Evolutionary conservation across 53 echinoderm and acorn worm species (phyloP).

Genomic region (Echinarachnius parma): DNA sequence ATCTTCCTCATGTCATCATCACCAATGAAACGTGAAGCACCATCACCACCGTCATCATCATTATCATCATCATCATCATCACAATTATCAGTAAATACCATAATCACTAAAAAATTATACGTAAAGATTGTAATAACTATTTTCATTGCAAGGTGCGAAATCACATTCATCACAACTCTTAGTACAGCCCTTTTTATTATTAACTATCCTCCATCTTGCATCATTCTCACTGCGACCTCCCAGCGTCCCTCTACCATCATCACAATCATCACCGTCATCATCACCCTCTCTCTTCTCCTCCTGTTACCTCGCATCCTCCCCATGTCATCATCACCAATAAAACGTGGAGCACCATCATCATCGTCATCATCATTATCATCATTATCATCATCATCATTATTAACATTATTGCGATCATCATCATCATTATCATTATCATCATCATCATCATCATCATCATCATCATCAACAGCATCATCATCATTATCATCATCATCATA

Average conservation of each 20-base stretch:
- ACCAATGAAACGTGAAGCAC: too few relatives aligned
- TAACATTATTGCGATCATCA: not conserved
- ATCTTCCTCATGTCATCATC: not conserved
- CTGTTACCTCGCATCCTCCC: too few relatives aligned
- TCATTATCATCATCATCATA: not conserved
- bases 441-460: not conserved
- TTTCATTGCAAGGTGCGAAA: too few relatives aligned
- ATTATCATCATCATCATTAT: not conserved
- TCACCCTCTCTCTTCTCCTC: not conserved
- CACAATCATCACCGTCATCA: not conserved
- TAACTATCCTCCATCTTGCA: not conserved
- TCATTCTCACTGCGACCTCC: not conserved
- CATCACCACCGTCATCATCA: not conserved
- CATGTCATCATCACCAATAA: too few relatives aligned
- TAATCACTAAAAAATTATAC: not conserved
- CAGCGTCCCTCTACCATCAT: not conserved
- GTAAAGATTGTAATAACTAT: too few relatives aligned
- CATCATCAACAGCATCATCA: not conserved
- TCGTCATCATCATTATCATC: not conserved
- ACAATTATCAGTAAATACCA: not conserved
- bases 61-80: not conserved
- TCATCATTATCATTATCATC: not conserved
- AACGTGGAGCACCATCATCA: too few relatives aligned
- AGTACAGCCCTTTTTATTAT: too few relatives aligned
- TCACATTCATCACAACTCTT: too few relatives aligned